A percentile compares a stretch with the other conserved stretches of the same genome.
Conservation (phyloP, 1,140 invertebrate genomes). For the Atta cephalotes region DNA sequence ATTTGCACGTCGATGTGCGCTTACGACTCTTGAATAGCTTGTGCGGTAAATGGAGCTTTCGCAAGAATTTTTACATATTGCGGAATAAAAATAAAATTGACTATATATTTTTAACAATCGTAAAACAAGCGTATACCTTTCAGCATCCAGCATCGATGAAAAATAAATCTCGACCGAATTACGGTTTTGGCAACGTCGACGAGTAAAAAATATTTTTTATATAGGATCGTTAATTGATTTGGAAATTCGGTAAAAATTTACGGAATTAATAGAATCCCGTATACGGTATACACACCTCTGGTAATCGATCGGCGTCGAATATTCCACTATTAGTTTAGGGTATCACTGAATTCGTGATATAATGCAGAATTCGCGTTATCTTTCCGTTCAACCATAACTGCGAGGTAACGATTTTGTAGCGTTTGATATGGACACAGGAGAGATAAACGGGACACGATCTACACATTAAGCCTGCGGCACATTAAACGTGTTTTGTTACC, state of each 20-base stretch:
- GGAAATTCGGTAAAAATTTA: conserved; percentile 12
- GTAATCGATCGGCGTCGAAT: conserved; percentile 29
- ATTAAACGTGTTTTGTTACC: conserved; percentile 56
- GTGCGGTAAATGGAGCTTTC: conserved; percentile 2
- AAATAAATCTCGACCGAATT: background rate
- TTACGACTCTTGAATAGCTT: conserved; percentile 40
- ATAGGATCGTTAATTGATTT: background rate
- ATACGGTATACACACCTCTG: no score
- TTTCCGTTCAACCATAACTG: conserved; percentile 56
- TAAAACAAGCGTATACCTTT: background rate
- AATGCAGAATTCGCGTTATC: conserved; percentile 59
- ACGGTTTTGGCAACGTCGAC: background rate
- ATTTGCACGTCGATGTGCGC: conserved; percentile 7
- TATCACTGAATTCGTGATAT: conserved; percentile 50
- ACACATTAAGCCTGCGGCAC: conserved; percentile 53
- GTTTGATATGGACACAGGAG: conserved; percentile 53
- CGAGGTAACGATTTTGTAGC: conserved; percentile 59
- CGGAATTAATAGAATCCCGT: conserved; percentile 2
- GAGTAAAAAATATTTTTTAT: conserved; percentile 1
- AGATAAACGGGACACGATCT: conserved; percentile 56
- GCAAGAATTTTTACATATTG: background rate
- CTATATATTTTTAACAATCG: conserved; percentile 3
- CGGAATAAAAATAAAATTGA: conserved; percentile 4
- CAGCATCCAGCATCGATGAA: background rate
- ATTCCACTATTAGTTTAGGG: conserved; percentile 41